Conservation (phyloP, 2,888 invertebrate genomes). For the Amiota mariae region DNA sequence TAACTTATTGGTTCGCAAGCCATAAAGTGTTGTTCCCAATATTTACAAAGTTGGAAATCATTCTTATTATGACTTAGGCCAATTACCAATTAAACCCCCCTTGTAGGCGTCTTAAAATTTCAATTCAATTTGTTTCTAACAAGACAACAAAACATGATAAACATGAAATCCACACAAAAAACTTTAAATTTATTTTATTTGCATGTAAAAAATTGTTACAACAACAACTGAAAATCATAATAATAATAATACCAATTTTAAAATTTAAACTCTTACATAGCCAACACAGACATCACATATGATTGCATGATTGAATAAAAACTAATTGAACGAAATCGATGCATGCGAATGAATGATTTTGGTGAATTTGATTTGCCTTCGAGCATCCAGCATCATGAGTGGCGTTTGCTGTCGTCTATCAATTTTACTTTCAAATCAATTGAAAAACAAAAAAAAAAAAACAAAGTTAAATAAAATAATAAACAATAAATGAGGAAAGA, state of each 20-base stretch:
- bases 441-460: too few relatives aligned
- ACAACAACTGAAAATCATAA: neutral
- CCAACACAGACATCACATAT: neutral
- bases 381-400: too few relatives aligned
- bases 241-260: neutral
- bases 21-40: too few relatives aligned
- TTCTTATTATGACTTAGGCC: too few relatives aligned
- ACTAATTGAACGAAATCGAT: constrained; percentile 20
- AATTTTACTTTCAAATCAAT: too few relatives aligned
- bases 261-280: neutral
- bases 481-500: neutral
- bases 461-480: neutral
- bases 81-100: too few relatives aligned
- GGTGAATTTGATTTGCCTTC: too few relatives aligned
- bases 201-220: neutral
- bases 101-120: too few relatives aligned
- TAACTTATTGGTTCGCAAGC: too few relatives aligned
- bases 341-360: too few relatives aligned
- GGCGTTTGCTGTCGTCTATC: too few relatives aligned
- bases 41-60: too few relatives aligned
- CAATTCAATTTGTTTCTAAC: neutral
- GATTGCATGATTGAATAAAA: constrained; percentile 13
- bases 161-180: neutral
- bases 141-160: constrained; percentile 1
- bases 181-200: neutral